Base-by-base conservation (phyloP, 2,113 vertebrate genomes). In the Lepus timidus region DNA sequence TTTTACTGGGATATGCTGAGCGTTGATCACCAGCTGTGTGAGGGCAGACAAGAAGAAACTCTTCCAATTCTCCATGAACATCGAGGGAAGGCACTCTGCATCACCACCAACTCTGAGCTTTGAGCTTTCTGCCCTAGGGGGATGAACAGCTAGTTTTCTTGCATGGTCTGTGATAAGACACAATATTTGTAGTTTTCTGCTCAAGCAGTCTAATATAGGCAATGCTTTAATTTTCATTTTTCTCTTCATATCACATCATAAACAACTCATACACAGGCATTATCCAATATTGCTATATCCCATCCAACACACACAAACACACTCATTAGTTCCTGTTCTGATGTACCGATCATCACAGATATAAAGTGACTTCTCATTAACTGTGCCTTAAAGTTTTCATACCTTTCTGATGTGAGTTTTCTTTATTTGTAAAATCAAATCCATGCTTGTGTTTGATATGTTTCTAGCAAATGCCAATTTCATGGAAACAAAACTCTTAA, bases 181-280 rank as follows among this genome's bases (percentile, higher is more conserved):
- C 64, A 75, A 49, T 79, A 55, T 85, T 79, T 78, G 5, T 36
- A 3, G 8, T 5, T 80, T 86, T 65, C 39, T 94, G 23, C 10
- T 78, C 33, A 64, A 94, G 52, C 0, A 14, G 82, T 2, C 52
- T 83, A 25, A 36, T 58, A 52, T 27, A 25, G 1, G 1, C 29
- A 91, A 94, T 20, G 0, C 62, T 68, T 70, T 61, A 31, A 61
- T 80, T 92, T 95, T 71, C 76, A 68, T 93, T 94, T 93, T 91
- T 13, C 22, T 90, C 14, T 96, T 94, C 31, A 73, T 87, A 75
- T 86, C 71, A 84, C 39, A 62, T 31, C 62, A 29, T 55, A 91
- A 75, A 51, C 67, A 33, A 12, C 10, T 90, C 17, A 61, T 85
- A 90, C 51, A 33, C 16, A 68, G 78, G 49, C 94, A 68, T 87